Evolutionary conservation across 2,797 vertebrate species (phyloP).

Genomic region (Gila robusta): DNA sequence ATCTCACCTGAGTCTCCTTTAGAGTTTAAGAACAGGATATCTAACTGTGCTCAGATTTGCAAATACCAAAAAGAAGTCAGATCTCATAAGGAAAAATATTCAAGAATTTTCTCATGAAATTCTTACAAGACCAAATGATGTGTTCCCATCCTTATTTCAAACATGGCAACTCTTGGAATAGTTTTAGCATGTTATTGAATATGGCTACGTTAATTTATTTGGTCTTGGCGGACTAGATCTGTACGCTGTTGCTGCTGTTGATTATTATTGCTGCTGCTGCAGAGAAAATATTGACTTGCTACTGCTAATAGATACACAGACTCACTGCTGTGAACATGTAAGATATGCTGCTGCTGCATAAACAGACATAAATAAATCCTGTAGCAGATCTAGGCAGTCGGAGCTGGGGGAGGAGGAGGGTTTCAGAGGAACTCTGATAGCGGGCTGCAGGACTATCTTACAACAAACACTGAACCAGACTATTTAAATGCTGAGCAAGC

Average conservation of each 20-base stretch:
- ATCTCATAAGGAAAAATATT: neutral
- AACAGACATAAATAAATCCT: neutral
- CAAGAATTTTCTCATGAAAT: neutral
- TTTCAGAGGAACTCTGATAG: neutral
- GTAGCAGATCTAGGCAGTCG: neutral
- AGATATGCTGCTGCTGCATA: no score
- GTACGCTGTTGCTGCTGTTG: no score
- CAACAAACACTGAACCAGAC: no score
- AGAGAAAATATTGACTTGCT: no score
- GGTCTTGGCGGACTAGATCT: neutral
- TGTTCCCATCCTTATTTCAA: neutral
- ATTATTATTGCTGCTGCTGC: no score
- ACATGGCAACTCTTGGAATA: neutral
- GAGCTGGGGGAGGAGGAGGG: neutral
- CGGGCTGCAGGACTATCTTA: no score
- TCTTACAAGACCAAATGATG: neutral
- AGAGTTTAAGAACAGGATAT: neutral
- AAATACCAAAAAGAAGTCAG: neutral
- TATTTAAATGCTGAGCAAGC: neutral
- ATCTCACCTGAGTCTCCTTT: neutral
- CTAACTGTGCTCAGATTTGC: neutral
- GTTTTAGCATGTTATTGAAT: neutral
- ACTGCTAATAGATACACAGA: neutral
- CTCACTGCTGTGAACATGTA: no score
- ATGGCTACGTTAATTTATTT: neutral